Evolutionary conservation across 2,888 invertebrate species (phyloP), one percentile per base, ranked within the genome.

Genomic region (Pterostichus madidus): DNA sequence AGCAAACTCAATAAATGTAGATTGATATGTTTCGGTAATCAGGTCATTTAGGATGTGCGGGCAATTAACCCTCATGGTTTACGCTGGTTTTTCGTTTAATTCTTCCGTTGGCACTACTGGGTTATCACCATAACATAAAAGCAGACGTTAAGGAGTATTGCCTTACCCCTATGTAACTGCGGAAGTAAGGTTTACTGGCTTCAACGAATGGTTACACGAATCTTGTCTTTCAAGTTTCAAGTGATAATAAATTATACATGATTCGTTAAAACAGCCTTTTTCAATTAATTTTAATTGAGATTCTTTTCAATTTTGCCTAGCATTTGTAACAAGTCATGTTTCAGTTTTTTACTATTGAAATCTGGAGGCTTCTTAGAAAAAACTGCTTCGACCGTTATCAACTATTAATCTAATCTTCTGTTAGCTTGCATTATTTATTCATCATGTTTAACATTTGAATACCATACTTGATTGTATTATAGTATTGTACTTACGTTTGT

Each of bases 151-250:
- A 24, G 1, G 13, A 56, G 56, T 56, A 13, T 56, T 11, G 13
- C 15, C 17, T 56, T 56, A 56, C 56, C 56, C 56, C 56, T 56
- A 56, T 56, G 13, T 4, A 17, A 56, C 56, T 8, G 10, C 56
- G 56, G 56, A 56, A 56, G 56, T 56, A 56, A 17, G 56, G 56
- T 56, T 56, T 56, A 56, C 56, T 56, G 56, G 56, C 56, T 56
- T 56, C 52, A 52, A 52, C 52, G 52, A 52, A 52, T 56, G 15
- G 17, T 17, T 17, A 56, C 56, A 56, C 52, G 52, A 52, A 2
- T 52, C 56, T 13, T 56, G 56, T 56, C 56, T 52, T 56, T 56
- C 56, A 56, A 56, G 56, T 52, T 56, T 56, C 17, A 56, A 56
- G 56, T 1, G 15, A 17, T 49, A 11, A 56, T 56, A 56, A 56